Percentiles rank a stretch among this genome's conserved stretches.
phyloP scores from a whole-genome alignment of 2,797 vertebrate genomes.

The Chelon auratus region DNA sequence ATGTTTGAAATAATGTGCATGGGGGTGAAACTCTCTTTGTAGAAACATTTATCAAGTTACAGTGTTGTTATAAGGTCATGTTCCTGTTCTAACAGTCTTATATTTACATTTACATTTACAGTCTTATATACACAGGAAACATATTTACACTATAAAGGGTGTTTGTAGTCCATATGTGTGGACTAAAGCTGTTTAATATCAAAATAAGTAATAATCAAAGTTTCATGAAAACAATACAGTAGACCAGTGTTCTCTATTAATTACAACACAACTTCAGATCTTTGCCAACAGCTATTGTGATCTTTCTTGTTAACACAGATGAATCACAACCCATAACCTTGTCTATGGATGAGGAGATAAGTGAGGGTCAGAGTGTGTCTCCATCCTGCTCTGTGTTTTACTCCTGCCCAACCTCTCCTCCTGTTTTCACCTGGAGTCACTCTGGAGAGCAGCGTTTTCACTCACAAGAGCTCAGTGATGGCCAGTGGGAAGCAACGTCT shows the following conservation, averaged over 20 bases:
- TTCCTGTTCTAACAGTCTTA: not conserved
- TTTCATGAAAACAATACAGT: not conserved
- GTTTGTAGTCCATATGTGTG: too few species aligned
- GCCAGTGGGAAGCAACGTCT: conserved; percentile 67
- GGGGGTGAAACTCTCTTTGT: not conserved
- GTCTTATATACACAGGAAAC: too few species aligned
- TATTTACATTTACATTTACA: too few species aligned
- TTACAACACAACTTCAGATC: not conserved
- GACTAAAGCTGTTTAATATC: too few species aligned
- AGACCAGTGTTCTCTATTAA: not conserved
- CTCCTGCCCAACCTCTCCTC: conserved; percentile 71
- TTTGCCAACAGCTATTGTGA: not conserved
- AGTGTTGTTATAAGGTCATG: not conserved
- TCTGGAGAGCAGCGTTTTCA: conserved; percentile 31
- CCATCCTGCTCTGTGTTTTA: conserved; percentile 72
- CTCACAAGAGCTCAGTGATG: conserved; percentile 16
- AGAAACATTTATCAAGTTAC: not conserved
- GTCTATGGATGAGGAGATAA: conserved; percentile 44
- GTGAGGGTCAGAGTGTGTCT: conserved; percentile 34
- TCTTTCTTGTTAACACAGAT: conserved; percentile 44
- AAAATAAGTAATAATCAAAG: not conserved
- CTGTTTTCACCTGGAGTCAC: conserved; percentile 77
- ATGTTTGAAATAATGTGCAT: not conserved
- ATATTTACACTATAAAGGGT: not conserved
- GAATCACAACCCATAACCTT: conserved; percentile 37